Percentiles rank a stretch among this genome's conserved stretches.
These are phyloP conservation scores for Tretioscincus oriximinensis DNA, from an alignment of 2,113 vertebrate species.

Conservation along the genomic window DNA sequence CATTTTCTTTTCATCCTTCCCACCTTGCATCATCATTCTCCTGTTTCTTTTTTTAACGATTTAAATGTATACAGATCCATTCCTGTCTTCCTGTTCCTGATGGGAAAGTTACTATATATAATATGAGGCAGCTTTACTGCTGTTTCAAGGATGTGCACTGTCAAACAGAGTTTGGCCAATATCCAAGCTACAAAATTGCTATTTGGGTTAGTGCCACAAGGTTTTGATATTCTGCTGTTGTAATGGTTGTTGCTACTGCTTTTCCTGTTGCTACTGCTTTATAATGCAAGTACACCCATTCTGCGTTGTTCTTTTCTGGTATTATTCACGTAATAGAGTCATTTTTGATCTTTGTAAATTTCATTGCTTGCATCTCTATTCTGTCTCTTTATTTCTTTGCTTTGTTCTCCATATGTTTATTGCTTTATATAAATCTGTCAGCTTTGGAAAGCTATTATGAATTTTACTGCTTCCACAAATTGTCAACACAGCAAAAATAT, in stretches of 20 bases:
- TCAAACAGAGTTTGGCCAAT: slow-evolving; percentile 4
- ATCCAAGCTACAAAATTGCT: slow-evolving; percentile 15
- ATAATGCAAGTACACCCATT: neutral
- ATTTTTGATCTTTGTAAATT: neutral
- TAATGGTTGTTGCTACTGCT: neutral
- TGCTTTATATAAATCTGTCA: neutral
- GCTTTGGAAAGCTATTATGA: neutral
- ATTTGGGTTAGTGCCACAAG: slow-evolving; percentile 5
- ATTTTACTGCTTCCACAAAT: neutral
- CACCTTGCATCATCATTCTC: neutral
- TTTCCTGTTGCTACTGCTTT: neutral
- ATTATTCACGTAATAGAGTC: neutral
- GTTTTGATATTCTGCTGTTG: neutral
- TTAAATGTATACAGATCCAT: neutral
- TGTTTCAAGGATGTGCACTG: neutral
- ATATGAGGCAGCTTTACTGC: too few relatives aligned
- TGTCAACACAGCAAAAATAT: neutral
- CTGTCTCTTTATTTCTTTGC: neutral
- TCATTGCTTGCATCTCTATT: neutral
- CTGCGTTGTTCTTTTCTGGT: neutral
- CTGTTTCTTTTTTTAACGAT: neutral
- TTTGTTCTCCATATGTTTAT: neutral
- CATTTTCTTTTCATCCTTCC: neutral
- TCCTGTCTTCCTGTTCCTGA: neutral
- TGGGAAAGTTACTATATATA: neutral